Conservation (phyloP, 2,888 invertebrate species). For the Eustalomyia histrio region DNA sequence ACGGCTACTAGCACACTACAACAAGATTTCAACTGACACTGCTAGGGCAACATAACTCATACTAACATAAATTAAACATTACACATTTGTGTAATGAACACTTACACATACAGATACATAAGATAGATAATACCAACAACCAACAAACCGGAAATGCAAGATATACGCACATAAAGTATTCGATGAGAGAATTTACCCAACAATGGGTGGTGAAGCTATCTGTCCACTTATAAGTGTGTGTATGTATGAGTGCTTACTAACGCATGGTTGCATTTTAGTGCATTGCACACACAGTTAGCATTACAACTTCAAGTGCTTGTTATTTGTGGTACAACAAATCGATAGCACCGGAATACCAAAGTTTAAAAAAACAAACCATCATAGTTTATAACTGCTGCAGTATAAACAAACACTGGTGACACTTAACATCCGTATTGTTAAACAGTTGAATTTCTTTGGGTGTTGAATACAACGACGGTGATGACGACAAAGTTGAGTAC, state of each 20-base stretch:
- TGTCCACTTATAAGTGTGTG: neutral
- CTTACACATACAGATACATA: slow-evolving; percentile 8
- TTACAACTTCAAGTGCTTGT: slow-evolving; percentile 34
- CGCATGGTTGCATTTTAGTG: slow-evolving; percentile 33
- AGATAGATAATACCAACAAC: slow-evolving; percentile 10
- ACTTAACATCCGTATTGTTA: slow-evolving; percentile 59
- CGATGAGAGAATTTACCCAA: slow-evolving; percentile 6
- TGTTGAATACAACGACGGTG: slow-evolving; percentile 36
- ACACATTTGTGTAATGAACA: slow-evolving; percentile 23
- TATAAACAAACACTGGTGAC: slow-evolving; percentile 47
- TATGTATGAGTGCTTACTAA: slow-evolving; percentile 10
- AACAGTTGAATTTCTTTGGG: slow-evolving; percentile 43
- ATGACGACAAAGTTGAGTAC: neutral
- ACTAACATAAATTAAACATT: slow-evolving; percentile 42
- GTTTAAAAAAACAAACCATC: slow-evolving; percentile 39
- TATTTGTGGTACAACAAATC: slow-evolving; percentile 53
- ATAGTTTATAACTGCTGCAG: slow-evolving; percentile 49
- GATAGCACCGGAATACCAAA: slow-evolving; percentile 39
- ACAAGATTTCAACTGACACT: slow-evolving; percentile 58
- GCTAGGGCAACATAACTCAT: slow-evolving; percentile 27
- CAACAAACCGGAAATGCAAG: slow-evolving; percentile 55
- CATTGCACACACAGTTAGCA: slow-evolving; percentile 14
- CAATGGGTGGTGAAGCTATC: slow-evolving; percentile 9
- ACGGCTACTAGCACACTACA: slow-evolving; percentile 46
- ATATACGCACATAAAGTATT: slow-evolving; percentile 36